Conservation (phyloP, 2,797 vertebrate species). For the Enteromius argenteus region DNA sequence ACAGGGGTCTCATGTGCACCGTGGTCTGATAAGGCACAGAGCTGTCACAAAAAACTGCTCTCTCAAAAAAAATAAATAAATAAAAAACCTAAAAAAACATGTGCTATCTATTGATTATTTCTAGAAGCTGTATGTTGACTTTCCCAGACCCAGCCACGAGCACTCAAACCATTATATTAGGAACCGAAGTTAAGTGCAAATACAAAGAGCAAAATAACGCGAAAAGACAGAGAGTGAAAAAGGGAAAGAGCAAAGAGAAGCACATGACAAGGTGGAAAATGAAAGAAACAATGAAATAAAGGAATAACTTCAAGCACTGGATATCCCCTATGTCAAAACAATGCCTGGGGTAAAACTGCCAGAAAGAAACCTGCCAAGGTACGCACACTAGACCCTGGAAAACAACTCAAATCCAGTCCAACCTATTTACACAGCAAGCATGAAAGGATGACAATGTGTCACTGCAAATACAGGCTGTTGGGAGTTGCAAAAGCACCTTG, state of each 20-base stretch:
- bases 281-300: conserved; percentile 48
- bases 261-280: conserved; percentile 22
- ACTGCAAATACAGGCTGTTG: not conserved
- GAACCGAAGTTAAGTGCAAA: not conserved
- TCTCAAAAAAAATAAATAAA: no score
- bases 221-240: conserved; percentile 21
- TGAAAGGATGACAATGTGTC: not conserved
- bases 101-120: conserved; percentile 17
- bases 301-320: conserved; percentile 30
- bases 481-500: not conserved
- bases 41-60: not conserved
- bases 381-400: conserved; percentile 5
- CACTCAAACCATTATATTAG: not conserved
- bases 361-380: conserved; percentile 47
- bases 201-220: conserved; percentile 8
- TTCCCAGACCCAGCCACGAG: conserved; percentile 22
- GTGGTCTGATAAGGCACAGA: not conserved
- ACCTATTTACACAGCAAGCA: conserved; percentile 48
- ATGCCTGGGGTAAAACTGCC: conserved; percentile 56
- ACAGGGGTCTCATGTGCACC: not conserved
- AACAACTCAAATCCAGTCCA: conserved; percentile 28
- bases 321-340: conserved; percentile 48
- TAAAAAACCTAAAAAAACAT: not conserved
- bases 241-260: not conserved
- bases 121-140: conserved; percentile 36